Percentiles rank a stretch among this genome's conserved stretches.
Conservation (phyloP, 2,888 invertebrate genomes). For the Salticus scenicus region DNA sequence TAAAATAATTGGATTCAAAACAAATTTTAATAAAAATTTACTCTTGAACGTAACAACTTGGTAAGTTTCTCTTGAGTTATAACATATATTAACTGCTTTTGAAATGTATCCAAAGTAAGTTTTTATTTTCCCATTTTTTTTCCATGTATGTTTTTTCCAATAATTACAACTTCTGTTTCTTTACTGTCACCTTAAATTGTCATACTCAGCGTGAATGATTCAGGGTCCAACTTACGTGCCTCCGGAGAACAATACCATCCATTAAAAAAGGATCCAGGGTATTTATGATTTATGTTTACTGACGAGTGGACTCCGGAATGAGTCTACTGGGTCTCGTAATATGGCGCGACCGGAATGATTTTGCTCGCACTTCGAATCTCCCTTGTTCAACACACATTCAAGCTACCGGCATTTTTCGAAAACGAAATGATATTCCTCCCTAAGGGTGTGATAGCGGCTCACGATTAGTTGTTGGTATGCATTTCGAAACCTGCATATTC, state of each 20-base stretch:
- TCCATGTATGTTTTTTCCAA: too few relatives aligned
- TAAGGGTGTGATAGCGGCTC: constrained; percentile 3
- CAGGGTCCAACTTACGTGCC: constrained; percentile 21
- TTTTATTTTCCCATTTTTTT: too few relatives aligned
- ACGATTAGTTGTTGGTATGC: background rate
- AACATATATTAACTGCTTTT: too few relatives aligned
- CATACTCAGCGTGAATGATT: constrained; percentile 19
- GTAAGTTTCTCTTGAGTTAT: too few relatives aligned
- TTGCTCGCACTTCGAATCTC: background rate
- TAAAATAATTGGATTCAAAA: too few relatives aligned
- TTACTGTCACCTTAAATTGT: constrained; percentile 1
- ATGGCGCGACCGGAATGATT: constrained; percentile 10
- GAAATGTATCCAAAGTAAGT: too few relatives aligned
- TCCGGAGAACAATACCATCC: constrained; percentile 60
- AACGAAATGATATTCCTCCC: constrained; percentile 5
- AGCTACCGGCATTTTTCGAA: background rate
- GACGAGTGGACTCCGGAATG: constrained; percentile 38
- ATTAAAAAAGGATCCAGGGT: constrained; percentile 50
- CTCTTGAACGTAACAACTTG: too few relatives aligned
- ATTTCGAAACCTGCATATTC: background rate
- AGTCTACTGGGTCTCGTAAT: constrained; percentile 56
- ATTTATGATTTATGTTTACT: constrained; percentile 64
- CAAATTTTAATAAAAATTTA: too few relatives aligned
- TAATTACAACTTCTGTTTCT: too few relatives aligned
- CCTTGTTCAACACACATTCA: too few relatives aligned